Percentiles rank a stretch among this genome's conserved stretches.
phyloP scores from a whole-genome alignment of 2,888 invertebrate species.

The Teinopalpus imperialis region DNA sequence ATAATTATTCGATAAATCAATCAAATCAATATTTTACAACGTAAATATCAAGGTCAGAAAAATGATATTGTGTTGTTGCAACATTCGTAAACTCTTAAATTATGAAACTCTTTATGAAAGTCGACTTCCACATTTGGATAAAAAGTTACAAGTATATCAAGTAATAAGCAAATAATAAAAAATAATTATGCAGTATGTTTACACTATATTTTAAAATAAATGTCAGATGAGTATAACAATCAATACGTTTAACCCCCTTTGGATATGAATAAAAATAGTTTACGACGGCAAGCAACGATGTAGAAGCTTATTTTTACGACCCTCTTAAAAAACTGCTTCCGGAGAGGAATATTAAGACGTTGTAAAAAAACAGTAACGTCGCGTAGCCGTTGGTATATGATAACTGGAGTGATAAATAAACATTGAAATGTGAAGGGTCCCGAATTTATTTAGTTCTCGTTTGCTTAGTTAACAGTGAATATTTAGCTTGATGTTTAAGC shows the following conservation, averaged over 20 bases:
- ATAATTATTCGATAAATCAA: no score
- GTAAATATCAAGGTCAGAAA: no score
- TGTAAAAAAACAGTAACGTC: conserved; percentile 20
- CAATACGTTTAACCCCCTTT: conserved; percentile 10
- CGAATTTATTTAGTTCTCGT: conserved; percentile 8
- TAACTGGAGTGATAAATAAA: conserved; percentile 22
- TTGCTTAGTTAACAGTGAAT: not conserved
- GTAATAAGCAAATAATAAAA: no score
- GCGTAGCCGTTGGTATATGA: conserved; percentile 9
- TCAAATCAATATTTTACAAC: no score
- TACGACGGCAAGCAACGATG: conserved; percentile 28
- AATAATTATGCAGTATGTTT: no score
- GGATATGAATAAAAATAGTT: conserved; percentile 22
- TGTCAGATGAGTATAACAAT: conserved; percentile 7
- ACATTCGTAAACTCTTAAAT: no score
- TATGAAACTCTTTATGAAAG: no score
- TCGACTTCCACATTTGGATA: no score
- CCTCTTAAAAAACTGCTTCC: conserved; percentile 50
- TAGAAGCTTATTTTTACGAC: conserved; percentile 43
- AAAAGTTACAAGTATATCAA: no score
- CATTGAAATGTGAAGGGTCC: conserved; percentile 3
- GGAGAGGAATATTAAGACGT: conserved; percentile 34
- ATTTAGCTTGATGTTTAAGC: not conserved
- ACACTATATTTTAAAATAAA: conserved; percentile 2
- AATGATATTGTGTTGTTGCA: no score